Percentiles rank a stretch among this genome's conserved stretches.
Conservation (phyloP, 1,140 invertebrate genomes). For the Yoshiicerus persimilis region DNA sequence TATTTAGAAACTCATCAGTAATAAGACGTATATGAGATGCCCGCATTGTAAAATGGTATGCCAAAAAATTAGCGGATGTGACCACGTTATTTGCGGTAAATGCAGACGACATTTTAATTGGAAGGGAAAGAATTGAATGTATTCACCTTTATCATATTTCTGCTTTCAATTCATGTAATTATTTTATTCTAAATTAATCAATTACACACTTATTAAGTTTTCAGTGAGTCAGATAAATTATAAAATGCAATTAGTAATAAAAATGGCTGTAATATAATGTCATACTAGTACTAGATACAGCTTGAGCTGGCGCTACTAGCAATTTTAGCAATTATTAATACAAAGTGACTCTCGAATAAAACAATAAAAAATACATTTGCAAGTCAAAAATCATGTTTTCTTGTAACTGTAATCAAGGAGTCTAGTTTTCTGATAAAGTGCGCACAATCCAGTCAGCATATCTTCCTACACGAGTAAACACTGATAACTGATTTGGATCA, state of each 20-base stretch:
- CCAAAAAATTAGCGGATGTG: background rate
- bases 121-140: background rate
- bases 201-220: no score
- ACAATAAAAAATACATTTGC: no score
- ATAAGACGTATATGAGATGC: background rate
- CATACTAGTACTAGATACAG: no score
- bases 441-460: conserved; percentile 45
- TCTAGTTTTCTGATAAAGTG: conserved; percentile 33
- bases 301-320: no score
- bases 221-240: no score
- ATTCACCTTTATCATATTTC: background rate
- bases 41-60: background rate
- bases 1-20: background rate
- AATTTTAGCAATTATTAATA: no score
- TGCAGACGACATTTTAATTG: background rate
- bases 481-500: conserved; percentile 41
- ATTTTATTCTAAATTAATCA: no score
- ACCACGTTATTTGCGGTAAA: background rate
- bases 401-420: no score
- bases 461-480: conserved; percentile 47
- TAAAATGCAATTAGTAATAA: no score
- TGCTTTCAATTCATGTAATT: background rate
- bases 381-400: no score
- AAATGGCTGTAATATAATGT: no score
- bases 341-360: no score